Percentiles rank a stretch among this genome's conserved stretches.
Conservation (phyloP, 2,888 invertebrate species). For the Eubasilissa splendida region DNA sequence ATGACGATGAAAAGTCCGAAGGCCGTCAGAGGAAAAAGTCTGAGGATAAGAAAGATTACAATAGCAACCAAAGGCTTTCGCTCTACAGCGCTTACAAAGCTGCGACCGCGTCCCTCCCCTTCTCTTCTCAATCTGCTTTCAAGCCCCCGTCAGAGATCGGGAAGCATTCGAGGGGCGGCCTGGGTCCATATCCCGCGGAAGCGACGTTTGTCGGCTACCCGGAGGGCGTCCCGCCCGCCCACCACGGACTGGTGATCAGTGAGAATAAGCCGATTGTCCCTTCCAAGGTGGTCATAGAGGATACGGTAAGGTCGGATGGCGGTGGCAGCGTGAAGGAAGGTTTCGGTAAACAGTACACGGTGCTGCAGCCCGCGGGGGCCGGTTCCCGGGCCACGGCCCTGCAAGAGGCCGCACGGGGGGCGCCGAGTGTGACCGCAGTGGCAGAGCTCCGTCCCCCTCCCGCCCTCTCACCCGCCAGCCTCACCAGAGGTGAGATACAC, state of each 20-base stretch:
- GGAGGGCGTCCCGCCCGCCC: slow-evolving; percentile 62
- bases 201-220: slow-evolving; percentile 84
- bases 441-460: slow-evolving; percentile 70
- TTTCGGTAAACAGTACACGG: slow-evolving; percentile 84
- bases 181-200: slow-evolving; percentile 79
- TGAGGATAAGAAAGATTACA: slow-evolving; percentile 68
- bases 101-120: slow-evolving; percentile 75
- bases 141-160: slow-evolving; percentile 81
- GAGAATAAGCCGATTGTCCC: slow-evolving; percentile 31
- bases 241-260: slow-evolving; percentile 46
- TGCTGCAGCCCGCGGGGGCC: slow-evolving; percentile 86
- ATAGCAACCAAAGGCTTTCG: slow-evolving; percentile 68
- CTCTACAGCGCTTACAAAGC: slow-evolving; percentile 73
- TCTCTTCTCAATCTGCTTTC: slow-evolving; percentile 85
- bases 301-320: slow-evolving; percentile 32
- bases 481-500: slow-evolving; percentile 79
- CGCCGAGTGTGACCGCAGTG: slow-evolving; percentile 74
- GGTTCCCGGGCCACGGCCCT: slow-evolving; percentile 87
- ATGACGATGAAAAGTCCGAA: slow-evolving; percentile 72
- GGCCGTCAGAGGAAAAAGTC: slow-evolving; percentile 70
- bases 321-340: slow-evolving; percentile 59
- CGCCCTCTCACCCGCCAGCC: slow-evolving; percentile 84
- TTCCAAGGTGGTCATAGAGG: slow-evolving; percentile 60
- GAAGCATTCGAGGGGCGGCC: slow-evolving; percentile 70
- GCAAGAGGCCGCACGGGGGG: slow-evolving; percentile 82